Evolutionary conservation across 2,113 vertebrate genomes (phyloP), one percentile per base, ranked within the genome.

Genomic region (Gobius niger): DNA sequence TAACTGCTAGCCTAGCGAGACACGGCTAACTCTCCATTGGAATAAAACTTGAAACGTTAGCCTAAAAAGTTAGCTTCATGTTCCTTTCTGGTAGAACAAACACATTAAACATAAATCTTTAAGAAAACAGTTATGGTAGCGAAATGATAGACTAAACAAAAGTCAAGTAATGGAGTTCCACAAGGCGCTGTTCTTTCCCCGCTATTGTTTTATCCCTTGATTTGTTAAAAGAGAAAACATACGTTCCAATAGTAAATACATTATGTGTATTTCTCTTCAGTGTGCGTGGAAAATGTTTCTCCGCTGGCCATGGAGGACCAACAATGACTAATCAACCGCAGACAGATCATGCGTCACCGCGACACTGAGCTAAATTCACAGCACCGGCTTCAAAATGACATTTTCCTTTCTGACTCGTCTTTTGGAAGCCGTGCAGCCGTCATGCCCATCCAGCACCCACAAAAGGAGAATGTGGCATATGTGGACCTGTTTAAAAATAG

Each of bases 401-500:
- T 68, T 44, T 47, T 57, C 7, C 13, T 60, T 42, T 60, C 14
- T 60, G 34, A 63, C 49, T 34, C 56, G 54, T 44, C 15, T 54
- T 44, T 60, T 65, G 44, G 56, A 54, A 65, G 34, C 34, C 24
- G 13, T 19, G 11, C 66, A 68, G 49, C 47, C 14, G 66, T 19
- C 65, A 46, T 19, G 46, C 40, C 52, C 49, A 66, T 75, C 62
- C 59, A 18, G 63, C 40, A 15, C 49, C 40, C 18, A 70, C 16
- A 62, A 6, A 56, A 70, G 15, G 47, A 56, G 40, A 78, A 44
- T 8, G 12, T 9, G 44, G 53, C 75, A 62, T 42, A 15, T 47
- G 62, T 49, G 0, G 68, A 73, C 56, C 19, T 49, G 76, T 65
- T 46, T 2, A 61, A 84, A 34, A 84, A 85, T 80, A 84, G 77